These are phyloP conservation scores for Hemicrepidius hirtus DNA, from an alignment of 2,888 invertebrate species.

Conservation along the genomic window DNA sequence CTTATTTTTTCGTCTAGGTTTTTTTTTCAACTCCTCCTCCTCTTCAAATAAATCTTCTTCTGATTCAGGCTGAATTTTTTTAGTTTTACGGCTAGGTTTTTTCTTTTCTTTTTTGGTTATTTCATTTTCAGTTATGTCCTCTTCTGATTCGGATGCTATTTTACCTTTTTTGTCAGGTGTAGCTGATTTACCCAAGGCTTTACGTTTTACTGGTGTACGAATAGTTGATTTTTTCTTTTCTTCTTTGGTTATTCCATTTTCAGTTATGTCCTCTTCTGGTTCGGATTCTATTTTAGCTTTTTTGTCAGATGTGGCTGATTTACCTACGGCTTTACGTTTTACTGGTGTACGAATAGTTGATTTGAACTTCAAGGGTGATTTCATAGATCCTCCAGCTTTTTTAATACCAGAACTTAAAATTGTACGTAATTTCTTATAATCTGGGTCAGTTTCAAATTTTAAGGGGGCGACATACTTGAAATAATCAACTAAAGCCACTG, in stretches of 20 bases:
- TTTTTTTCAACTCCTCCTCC: constrained; percentile 61
- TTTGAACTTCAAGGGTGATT: constrained; percentile 78
- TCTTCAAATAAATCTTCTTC: constrained; percentile 6
- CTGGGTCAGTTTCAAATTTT: constrained; percentile 82
- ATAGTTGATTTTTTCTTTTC: constrained; percentile 63
- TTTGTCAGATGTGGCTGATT: constrained; percentile 48
- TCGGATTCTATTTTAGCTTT: constrained; percentile 48
- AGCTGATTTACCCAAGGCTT: constrained; percentile 39
- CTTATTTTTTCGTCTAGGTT: constrained; percentile 53
- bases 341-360: too few relatives aligned
- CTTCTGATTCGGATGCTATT: background rate
- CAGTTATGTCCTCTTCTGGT: too few relatives aligned
- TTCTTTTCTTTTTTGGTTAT: constrained; percentile 57
- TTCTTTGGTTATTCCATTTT: constrained; percentile 11
- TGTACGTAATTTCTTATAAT: constrained; percentile 82
- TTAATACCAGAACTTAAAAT: constrained; percentile 81
- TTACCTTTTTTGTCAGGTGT: constrained; percentile 35
- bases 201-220: constrained; percentile 55
- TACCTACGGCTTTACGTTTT: too few relatives aligned
- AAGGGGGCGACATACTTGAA: constrained; percentile 81
- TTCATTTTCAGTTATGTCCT: constrained; percentile 28
- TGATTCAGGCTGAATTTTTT: background rate
- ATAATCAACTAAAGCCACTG: constrained; percentile 78
- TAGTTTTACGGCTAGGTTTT: constrained; percentile 54
- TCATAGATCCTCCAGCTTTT: constrained; percentile 75